These are phyloP conservation scores for Hymenopus coronatus DNA, from an alignment of 2,888 invertebrate genomes.

Conservation along the genomic window DNA sequence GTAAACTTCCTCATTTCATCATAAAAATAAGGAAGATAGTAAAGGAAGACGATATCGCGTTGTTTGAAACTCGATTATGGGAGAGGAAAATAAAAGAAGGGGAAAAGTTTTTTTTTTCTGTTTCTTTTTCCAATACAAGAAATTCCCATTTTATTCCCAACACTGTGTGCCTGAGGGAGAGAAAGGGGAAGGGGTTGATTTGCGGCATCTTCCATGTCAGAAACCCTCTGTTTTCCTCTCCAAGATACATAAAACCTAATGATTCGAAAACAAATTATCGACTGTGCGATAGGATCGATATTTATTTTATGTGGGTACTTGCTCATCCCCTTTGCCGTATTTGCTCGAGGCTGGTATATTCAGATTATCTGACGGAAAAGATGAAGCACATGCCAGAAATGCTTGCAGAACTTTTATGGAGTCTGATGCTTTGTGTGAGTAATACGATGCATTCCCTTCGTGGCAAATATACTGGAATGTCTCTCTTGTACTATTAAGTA, in stretches of 20 bases:
- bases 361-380: not conserved
- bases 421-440: not conserved
- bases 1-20: not conserved
- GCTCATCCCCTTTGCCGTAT: not conserved
- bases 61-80: not conserved
- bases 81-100: not conserved
- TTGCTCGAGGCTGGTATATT: not conserved
- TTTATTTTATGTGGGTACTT: slow-evolving; percentile 6
- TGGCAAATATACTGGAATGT: not conserved
- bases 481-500: too few relatives aligned
- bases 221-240: slow-evolving; percentile 14
- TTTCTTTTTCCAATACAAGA: not conserved
- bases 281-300: slow-evolving; percentile 1
- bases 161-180: not conserved
- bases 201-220: slow-evolving; percentile 6
- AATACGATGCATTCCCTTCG: not conserved
- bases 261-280: slow-evolving; percentile 3
- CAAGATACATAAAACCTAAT: slow-evolving; percentile 15
- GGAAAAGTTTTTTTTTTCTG: not conserved
- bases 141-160: not conserved
- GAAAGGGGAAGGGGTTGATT: not conserved
- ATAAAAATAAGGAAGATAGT: not conserved
- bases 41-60: not conserved
- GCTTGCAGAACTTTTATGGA: not conserved
- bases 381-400: not conserved